Percentiles rank a stretch among this genome's conserved stretches.
Conservation (phyloP, 2,888 invertebrate species). For the Caenorhabditis plicata region DNA sequence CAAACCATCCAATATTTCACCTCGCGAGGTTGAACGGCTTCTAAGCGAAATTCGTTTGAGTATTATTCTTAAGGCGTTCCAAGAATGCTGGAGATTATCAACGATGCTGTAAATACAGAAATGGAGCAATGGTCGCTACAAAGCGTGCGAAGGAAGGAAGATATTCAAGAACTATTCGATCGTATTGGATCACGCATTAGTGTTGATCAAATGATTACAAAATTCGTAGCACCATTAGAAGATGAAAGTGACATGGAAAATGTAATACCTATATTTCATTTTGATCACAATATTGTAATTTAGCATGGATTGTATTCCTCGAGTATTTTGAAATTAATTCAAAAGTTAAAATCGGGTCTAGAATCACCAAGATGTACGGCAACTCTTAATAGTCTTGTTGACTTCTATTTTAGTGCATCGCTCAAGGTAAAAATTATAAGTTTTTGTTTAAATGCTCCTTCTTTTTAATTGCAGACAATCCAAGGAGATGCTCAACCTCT, state of each 20-base stretch:
- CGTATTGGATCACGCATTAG: conserved; percentile 21
- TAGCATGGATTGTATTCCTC: neutral
- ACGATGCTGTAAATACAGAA: conserved; percentile 22
- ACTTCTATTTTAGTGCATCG: conserved; percentile 43
- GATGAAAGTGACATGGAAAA: too few relatives aligned
- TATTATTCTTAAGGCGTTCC: conserved; percentile 28
- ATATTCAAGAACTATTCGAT: conserved; percentile 29
- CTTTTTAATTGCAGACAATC: conserved; percentile 29
- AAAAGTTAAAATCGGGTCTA: conserved; percentile 25
- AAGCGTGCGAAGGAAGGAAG: conserved; percentile 12
- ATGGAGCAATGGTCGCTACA: conserved; percentile 22
- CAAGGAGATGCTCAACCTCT: conserved; percentile 15
- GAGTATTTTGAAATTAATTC: conserved; percentile 21
- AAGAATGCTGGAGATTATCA: conserved; percentile 31
- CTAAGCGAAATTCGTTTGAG: neutral
- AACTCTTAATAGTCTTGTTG: conserved; percentile 33
- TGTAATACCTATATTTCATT: neutral
- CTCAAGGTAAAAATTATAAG: conserved; percentile 30
- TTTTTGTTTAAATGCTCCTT: too few relatives aligned
- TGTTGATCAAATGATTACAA: conserved; percentile 11
- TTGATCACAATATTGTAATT: conserved; percentile 1
- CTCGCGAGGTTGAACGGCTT: conserved; percentile 34
- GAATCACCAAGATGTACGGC: conserved; percentile 27
- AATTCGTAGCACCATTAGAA: conserved; percentile 38
- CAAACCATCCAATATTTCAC: conserved; percentile 53